Base-by-base conservation (phyloP, 2,113 vertebrate genomes). In the Uria aalge region DNA sequence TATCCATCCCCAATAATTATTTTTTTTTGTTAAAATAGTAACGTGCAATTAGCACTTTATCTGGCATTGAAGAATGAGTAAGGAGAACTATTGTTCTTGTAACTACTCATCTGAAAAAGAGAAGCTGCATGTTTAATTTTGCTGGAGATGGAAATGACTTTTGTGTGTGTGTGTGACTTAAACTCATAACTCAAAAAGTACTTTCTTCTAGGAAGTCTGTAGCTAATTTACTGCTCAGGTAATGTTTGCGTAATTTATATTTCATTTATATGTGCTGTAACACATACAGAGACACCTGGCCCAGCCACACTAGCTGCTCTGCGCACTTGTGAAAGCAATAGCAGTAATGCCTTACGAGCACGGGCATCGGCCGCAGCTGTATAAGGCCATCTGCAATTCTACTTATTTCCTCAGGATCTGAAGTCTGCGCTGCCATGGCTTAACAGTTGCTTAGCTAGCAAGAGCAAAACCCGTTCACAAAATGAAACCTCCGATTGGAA, bases 41-140 rank as follows among this genome's bases (percentile, higher is more conserved):
- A 95, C 79, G 81, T 95, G 85, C 83, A 96, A 94, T 97, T 96
- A 96, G 62, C 66, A 68, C 84, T 84, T 89, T 81, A 81, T 92
- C 91, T 89, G 66, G 80, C 68, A 64, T 90, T 94, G 84, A 78
- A 87, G 83, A 92, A 86, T 52, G 69, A 85, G 36, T 64, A 88
- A 87, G 85, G 76, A 84, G 73, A 94, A 13, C 79, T 69, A 91
- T 91, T 96, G 91, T 94, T 95, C 94, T 77, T 81, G 9, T 74
- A 88, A 84, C 63, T 63, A 38, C 34, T 52, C 56, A 32, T 48
- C 63, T 75, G 91, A 64, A 90, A 80, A 53, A 81, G 79, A 86
- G 73, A 92, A 92, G 26, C 82, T 63, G 50, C 1, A 2, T 88
- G 50, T 94, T 86, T 91, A 88, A 93, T 94, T 83, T 77, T 69